Evolutionary conservation across 2,888 invertebrate species (phyloP).

Genomic region (Eristalinus sepulchralis): DNA sequence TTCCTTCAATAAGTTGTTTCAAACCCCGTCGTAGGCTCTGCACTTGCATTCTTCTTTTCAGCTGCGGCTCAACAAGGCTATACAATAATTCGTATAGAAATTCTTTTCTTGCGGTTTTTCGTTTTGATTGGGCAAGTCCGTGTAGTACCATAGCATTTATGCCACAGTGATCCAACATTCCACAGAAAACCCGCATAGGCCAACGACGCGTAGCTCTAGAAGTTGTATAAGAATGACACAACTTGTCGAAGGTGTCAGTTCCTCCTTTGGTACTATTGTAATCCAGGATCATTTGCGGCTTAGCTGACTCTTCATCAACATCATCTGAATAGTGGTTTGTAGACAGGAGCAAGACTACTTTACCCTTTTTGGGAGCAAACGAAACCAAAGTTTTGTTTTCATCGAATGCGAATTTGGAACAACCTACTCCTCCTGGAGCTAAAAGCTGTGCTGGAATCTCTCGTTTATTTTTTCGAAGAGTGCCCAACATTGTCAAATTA

Average conservation of each 20-base stretch:
- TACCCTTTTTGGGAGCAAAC: conserved; percentile 32
- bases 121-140: conserved; percentile 12
- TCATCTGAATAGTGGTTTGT: conserved; percentile 31
- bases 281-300: conserved; percentile 39
- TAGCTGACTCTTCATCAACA: conserved; percentile 19
- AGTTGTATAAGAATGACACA: conserved; percentile 27
- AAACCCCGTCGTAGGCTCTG: too few relatives aligned
- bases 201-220: conserved; percentile 37
- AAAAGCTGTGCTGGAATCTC: conserved; percentile 35
- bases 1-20: too few relatives aligned
- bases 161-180: conserved; percentile 31
- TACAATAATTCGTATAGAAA: background rate
- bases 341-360: conserved; percentile 16
- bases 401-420: conserved; percentile 26
- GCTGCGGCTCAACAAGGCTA: too few relatives aligned
- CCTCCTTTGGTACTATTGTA: conserved; percentile 30
- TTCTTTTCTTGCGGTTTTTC: conserved; percentile 8
- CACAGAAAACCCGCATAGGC: conserved; percentile 34
- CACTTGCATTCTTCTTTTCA: too few relatives aligned
- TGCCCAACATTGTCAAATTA: conserved; percentile 36
- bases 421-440: conserved; percentile 6
- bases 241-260: conserved; percentile 21
- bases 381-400: conserved; percentile 26
- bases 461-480: conserved; percentile 36
- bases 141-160: conserved; percentile 32